Evolutionary conservation across 2,797 vertebrate species (phyloP), one percentile per base, ranked within the genome.

Genomic region (Gephyroberyx darwinii): DNA sequence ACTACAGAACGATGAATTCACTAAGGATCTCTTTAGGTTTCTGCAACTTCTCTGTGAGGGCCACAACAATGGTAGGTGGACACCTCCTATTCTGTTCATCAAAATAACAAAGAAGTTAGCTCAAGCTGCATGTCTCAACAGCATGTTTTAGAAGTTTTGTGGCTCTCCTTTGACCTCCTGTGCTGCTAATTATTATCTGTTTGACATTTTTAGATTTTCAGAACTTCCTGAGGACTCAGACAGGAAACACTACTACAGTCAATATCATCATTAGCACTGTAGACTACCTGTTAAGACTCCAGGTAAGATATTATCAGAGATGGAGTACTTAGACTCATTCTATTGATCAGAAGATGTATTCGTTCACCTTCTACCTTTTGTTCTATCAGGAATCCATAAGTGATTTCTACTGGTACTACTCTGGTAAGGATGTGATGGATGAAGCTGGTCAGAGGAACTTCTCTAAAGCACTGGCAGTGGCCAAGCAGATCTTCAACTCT

Each of bases 321-420:
- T 6, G 8, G 8, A 14, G 3, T 16, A 16, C 43, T 45, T 14
- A 16, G 43, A 59, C 41, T 5, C 13, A 13, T 17, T 50, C 19
- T 56, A 52, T 30, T 35, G 1, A 45, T 48, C 16, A 31, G 0
- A 1, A 26, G 26, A 4, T 53, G 0, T n/a, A 37, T 55, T 12
- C 2, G n/a, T 62, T 22, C 1, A 33, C 7, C 3, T 4, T 19
- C 12, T 7, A 8, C 53, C 0, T 16, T 64, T 31, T 74, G 62
- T 48, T 9, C 82, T 90, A 45, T 73, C 67, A 99, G 98, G 98
- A 99, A 87, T 99, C 98, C 47, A 99, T 99, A 91, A 99, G 98
- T 88, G 98, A 99, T 89, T 99, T 99, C 92, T 99, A 99, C 88
- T 99, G 98, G 98, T 99, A 99, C 90, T 99, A 99, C 84, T 99